Evolutionary conservation across 1,140 invertebrate genomes (phyloP).

Genomic region (Drosophila pseudoananassae): DNA sequence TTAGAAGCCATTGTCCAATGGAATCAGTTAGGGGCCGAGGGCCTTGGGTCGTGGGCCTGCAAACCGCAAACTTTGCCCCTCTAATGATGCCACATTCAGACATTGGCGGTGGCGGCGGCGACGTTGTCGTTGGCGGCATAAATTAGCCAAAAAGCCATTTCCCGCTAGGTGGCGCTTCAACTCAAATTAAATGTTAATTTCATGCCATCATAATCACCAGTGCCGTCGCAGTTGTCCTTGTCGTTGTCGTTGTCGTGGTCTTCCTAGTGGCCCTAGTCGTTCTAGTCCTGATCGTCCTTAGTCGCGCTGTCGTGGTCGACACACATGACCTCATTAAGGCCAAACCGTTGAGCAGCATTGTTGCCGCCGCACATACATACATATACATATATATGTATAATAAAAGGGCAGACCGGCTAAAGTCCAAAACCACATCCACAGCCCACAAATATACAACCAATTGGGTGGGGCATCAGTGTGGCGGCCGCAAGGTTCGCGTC

Average conservation of each 20-base stretch:
- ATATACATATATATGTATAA: conserved; percentile 9
- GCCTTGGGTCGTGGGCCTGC: conserved; percentile 11
- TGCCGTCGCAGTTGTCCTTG: conserved; percentile 21
- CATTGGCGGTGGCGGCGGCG: background rate
- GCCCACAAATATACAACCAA: conserved; percentile 37
- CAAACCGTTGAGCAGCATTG: conserved; percentile 58
- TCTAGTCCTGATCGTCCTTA: conserved; percentile 23
- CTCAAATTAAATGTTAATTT: conserved; percentile 83
- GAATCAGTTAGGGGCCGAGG: conserved; percentile 33
- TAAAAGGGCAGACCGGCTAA: conserved; percentile 52
- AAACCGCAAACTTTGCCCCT: conserved; percentile 66
- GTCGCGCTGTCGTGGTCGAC: conserved; percentile 57
- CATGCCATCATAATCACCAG: conserved; percentile 80
- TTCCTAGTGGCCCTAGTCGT: conserved; percentile 7
- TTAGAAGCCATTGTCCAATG: conserved; percentile 79
- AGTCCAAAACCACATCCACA: conserved; percentile 37
- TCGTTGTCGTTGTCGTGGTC: conserved; percentile 3
- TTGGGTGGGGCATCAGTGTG: conserved; percentile 19
- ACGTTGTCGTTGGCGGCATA: conserved; percentile 58
- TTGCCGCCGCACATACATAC: conserved; percentile 20
- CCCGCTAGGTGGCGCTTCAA: conserved; percentile 66
- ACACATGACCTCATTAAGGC: conserved; percentile 81
- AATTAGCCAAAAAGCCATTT: conserved; percentile 70
- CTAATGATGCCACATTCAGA: conserved; percentile 80
- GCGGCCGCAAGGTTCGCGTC: conserved; percentile 21